Evolutionary conservation across 1,140 invertebrate species (phyloP).

Genomic region (Hyphantria cunea): DNA sequence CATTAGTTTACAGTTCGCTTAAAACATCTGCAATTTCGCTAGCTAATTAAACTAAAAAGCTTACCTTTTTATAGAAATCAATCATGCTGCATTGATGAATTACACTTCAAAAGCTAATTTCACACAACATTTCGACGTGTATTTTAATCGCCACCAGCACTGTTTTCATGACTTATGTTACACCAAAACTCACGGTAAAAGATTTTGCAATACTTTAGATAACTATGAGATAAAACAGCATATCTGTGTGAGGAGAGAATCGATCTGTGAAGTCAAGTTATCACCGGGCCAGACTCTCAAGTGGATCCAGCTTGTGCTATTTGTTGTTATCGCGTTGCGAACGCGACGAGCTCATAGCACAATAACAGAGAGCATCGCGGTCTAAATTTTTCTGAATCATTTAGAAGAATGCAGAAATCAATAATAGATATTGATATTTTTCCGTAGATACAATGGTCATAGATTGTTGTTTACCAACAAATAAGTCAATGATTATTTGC

Average conservation of each 20-base stretch:
- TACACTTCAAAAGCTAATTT: conserved; percentile 18
- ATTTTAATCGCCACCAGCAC: conserved; percentile 6
- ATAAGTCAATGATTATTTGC: background rate
- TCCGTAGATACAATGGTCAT: conserved; percentile 9
- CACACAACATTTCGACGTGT: conserved; percentile 10
- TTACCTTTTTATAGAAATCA: conserved; percentile 49
- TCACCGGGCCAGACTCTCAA: conserved; percentile 9
- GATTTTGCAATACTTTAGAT: conserved; percentile 40
- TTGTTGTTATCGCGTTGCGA: conserved; percentile 7
- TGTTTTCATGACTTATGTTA: conserved; percentile 18
- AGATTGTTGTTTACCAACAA: conserved; percentile 17
- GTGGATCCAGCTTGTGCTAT: conserved; percentile 3
- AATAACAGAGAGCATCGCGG: background rate
- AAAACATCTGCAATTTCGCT: too few species aligned
- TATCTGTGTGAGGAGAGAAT: conserved; percentile 29
- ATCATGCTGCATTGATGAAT: conserved; percentile 34
- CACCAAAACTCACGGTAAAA: conserved; percentile 23
- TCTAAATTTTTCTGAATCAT: conserved; percentile 7
- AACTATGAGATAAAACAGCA: conserved; percentile 37
- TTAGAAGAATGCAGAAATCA: conserved; percentile 2
- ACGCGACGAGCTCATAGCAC: background rate
- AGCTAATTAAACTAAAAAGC: background rate
- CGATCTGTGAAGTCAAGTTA: conserved; percentile 27
- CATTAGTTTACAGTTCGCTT: too few species aligned
- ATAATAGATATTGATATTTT: conserved; percentile 21